Evolutionary conservation across 2,797 vertebrate species (phyloP).

Genomic region (Leptoclinus maculatus): DNA sequence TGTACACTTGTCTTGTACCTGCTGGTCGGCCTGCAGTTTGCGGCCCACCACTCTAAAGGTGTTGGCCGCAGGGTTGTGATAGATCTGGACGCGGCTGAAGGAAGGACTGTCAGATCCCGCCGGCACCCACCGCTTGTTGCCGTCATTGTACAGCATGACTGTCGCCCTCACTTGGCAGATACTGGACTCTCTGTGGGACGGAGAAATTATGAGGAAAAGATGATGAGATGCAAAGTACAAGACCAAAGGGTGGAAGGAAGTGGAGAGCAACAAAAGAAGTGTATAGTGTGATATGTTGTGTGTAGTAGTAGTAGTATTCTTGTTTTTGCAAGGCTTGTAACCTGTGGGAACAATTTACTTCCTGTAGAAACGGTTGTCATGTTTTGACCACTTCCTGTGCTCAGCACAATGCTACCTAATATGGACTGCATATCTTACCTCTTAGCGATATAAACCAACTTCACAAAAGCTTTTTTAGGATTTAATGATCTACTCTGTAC

Average conservation of each 20-base stretch:
- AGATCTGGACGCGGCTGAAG: slow-evolving; percentile 93
- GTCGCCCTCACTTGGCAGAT: slow-evolving; percentile 96
- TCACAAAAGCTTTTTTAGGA: not conserved
- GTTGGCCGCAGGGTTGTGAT: slow-evolving; percentile 89
- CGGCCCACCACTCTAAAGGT: slow-evolving; percentile 95
- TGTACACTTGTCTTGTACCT: slow-evolving; percentile 81
- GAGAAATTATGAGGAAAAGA: not conserved
- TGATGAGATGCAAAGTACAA: not conserved
- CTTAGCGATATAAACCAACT: not conserved
- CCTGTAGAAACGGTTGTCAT: slow-evolving; percentile 45
- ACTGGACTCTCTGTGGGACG: slow-evolving; percentile 89
- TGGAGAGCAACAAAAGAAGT: no score
- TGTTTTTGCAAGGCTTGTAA: slow-evolving; percentile 11
- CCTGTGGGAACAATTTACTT: slow-evolving; percentile 58
- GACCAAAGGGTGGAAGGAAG: no score
- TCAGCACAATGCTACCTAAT: slow-evolving; percentile 43
- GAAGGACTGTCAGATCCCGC: slow-evolving; percentile 89
- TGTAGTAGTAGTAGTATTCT: no score
- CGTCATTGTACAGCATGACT: slow-evolving; percentile 95
- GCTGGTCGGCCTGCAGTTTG: slow-evolving; percentile 93
- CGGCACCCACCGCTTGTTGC: slow-evolving; percentile 93
- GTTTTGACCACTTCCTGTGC: slow-evolving; percentile 64
- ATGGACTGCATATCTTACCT: slow-evolving; percentile 36
- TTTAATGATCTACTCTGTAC: not conserved
- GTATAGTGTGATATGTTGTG: no score